Base-by-base conservation (phyloP, 37 sponge, comb jelly and placozoan genomes). In the Halichondria panicea region DNA sequence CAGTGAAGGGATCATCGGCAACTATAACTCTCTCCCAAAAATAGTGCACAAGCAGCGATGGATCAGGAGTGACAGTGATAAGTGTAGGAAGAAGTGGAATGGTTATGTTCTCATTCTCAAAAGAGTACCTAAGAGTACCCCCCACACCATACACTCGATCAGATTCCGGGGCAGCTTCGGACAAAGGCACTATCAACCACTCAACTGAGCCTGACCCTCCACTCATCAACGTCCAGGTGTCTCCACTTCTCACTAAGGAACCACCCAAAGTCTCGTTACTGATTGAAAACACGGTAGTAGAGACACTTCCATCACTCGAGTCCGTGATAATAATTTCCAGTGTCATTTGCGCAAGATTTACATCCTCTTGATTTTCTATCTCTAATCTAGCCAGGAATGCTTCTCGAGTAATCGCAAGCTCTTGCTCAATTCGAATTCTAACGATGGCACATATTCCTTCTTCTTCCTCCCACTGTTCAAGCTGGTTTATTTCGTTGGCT, bases 131-230 rank as follows among this genome's bases (percentile, higher is more conserved):
- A 55, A 78, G 33, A 1, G 57, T 53, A 11, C 79, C 79, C 54
- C 79, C 57, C 5, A 78, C 43, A 67, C 35, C 37, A 34, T 78
- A 78, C 7, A 30, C 25, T 22, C 53, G 55, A 32, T 78, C 57
- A 11, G 68, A 52, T n/a, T 44, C 25, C 37, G 79, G 79, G 37
- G 79, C 79, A 18, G 79, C 79, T 32, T 78, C 79, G 24, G 79
- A 78, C 19, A 37, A 67, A 37, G 79, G 79, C 6, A 56, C 68
- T 55, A 67, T 78, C 0, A 78, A 43, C 79, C 79, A 78, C 24
- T 75, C 76, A 44, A 43, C 64, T 5, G 46, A 8, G 42, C 79
- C 79, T 27, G 68, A 67, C 58, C 2, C 30, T 3, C 31, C 68
- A 67, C 79, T 78, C 2, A 58, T 28, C 27, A 78, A 31, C 2